These are phyloP conservation scores for Kryptolebias ocellatus DNA, from an alignment of 2,797 vertebrate genomes.

Conservation along the genomic window DNA sequence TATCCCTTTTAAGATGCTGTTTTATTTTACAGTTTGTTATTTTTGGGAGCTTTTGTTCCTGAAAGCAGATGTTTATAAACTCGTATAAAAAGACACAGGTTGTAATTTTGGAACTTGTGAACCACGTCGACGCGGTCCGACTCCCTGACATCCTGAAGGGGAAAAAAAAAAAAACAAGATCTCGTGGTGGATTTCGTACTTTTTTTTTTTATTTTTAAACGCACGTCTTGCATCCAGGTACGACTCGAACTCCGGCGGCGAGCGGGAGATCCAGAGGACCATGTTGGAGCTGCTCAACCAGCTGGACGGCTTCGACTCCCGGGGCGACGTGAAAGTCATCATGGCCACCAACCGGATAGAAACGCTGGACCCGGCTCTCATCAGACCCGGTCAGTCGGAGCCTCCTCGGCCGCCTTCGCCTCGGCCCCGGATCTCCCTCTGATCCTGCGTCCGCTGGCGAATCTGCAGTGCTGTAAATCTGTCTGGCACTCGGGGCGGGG, in stretches of 20 bases:
- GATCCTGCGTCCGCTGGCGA: background rate
- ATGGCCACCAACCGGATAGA: slow-evolving; percentile 99
- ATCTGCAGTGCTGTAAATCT: slow-evolving; percentile 22
- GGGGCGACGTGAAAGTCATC: slow-evolving; percentile 97
- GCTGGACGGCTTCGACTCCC: slow-evolving; percentile 94
- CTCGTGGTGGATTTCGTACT: too few species aligned
- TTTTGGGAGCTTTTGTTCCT: too few species aligned
- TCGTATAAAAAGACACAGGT: too few species aligned
- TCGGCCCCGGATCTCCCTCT: background rate
- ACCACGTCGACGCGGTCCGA: too few species aligned
- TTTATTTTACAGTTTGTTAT: too few species aligned
- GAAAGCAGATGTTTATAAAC: too few species aligned
- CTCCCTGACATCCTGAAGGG: background rate
- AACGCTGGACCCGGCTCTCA: slow-evolving; percentile 95
- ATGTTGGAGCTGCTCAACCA: slow-evolving; percentile 98
- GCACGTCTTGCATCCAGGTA: slow-evolving; percentile 78
- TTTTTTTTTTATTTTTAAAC: background rate
- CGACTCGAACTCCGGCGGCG: slow-evolving; percentile 96
- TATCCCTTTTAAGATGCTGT: too few species aligned
- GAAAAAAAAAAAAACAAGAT: too few species aligned
- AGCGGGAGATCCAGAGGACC: slow-evolving; percentile 96
- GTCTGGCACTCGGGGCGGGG: slow-evolving; percentile 8
- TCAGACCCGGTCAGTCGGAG: slow-evolving; percentile 88
- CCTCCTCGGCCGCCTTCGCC: background rate
- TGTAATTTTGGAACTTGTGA: too few species aligned